These are phyloP conservation scores for Chironomus riparius DNA, from an alignment of 2,888 invertebrate species.

Conservation along the genomic window DNA sequence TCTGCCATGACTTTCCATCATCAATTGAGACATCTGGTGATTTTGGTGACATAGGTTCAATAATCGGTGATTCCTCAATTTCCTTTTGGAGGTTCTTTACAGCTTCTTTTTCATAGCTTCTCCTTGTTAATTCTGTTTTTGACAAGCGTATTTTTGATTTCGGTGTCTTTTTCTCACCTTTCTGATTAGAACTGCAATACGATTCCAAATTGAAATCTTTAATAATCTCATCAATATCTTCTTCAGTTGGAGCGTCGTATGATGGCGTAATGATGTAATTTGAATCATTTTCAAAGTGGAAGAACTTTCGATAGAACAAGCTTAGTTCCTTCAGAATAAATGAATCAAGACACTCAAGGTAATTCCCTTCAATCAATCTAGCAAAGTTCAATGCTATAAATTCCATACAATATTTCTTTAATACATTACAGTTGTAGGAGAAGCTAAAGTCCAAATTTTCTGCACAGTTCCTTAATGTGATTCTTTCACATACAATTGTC, in stretches of 20 bases:
- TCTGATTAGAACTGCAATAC: constrained; percentile 13
- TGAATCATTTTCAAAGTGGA: constrained; percentile 49
- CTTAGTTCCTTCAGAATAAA: constrained; percentile 55
- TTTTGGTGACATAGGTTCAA: neutral
- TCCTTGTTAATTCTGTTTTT: constrained; percentile 34
- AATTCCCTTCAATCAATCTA: constrained; percentile 58
- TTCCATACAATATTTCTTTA: constrained; percentile 64
- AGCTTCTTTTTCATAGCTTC: constrained; percentile 39
- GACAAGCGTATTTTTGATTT: constrained; percentile 19
- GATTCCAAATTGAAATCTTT: constrained; percentile 29
- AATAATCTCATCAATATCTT: constrained; percentile 42
- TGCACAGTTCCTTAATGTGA: constrained; percentile 65
- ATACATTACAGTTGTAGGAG: constrained; percentile 63
- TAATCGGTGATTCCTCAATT: constrained; percentile 32
- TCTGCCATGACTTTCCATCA: constrained; percentile 30
- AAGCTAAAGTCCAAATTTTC: constrained; percentile 68
- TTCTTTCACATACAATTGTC: constrained; percentile 51
- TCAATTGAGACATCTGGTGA: neutral
- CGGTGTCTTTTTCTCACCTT: constrained; percentile 24
- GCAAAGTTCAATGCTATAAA: constrained; percentile 69
- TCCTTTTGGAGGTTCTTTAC: constrained; percentile 37
- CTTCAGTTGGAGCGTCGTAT: constrained; percentile 53
- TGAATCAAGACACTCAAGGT: constrained; percentile 54
- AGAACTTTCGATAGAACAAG: constrained; percentile 51
- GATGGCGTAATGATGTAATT: constrained; percentile 61